Conservation (phyloP, 2,888 invertebrate species). For the Isotomurus palustris region DNA sequence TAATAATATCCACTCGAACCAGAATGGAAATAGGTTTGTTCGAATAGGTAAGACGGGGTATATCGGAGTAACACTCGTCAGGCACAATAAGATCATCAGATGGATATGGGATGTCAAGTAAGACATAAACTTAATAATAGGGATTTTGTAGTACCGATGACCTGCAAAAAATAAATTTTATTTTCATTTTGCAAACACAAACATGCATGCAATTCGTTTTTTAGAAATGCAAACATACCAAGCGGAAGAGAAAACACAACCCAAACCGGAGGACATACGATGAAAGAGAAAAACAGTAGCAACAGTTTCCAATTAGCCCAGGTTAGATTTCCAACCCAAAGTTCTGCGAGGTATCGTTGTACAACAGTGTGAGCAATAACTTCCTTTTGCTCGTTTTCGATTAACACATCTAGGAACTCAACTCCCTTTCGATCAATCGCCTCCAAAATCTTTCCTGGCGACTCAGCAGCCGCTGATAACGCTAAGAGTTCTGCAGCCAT, state of each 20-base stretch:
- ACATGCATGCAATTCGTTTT: too few relatives aligned
- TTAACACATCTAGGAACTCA: conserved; percentile 92
- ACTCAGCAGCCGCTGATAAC: conserved; percentile 87
- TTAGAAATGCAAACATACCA: too few relatives aligned
- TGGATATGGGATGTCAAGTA: conserved; percentile 98
- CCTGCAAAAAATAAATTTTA: too few relatives aligned
- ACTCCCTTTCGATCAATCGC: conserved; percentile 91
- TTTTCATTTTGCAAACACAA: too few relatives aligned
- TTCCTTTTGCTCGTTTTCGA: conserved; percentile 98
- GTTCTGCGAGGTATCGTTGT: conserved; percentile 92
- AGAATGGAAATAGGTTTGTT: conserved; percentile 71
- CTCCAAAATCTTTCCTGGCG: conserved; percentile 88
- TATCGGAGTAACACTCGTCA: conserved; percentile 84
- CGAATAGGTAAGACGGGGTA: conserved; percentile 67
- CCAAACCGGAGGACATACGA: conserved; percentile 95
- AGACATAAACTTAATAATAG: conserved; percentile 99
- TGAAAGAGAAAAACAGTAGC: conserved; percentile 84
- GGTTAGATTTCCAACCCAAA: conserved; percentile 94
- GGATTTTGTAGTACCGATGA: conserved; percentile 94
- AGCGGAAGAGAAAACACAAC: conserved; percentile 89
- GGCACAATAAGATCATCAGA: conserved; percentile 84
- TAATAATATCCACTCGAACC: conserved; percentile 93
- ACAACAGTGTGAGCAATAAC: conserved; percentile 92
- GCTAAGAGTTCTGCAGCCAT: conserved; percentile 97
- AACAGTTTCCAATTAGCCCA: conserved; percentile 96